Evolutionary conservation across 1,140 invertebrate genomes (phyloP).

Genomic region (Phthorimaea operculella): DNA sequence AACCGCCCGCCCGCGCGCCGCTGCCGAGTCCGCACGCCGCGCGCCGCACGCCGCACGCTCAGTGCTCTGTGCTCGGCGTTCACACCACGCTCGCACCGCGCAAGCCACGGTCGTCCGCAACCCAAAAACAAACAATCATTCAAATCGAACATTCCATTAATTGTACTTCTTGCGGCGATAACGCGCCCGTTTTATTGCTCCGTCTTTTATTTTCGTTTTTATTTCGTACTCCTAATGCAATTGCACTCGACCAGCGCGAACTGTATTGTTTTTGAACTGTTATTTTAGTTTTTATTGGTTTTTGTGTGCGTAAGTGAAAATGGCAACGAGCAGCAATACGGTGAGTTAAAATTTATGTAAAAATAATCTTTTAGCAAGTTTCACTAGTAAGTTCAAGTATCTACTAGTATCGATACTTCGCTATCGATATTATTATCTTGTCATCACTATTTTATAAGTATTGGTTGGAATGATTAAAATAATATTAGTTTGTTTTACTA

Average conservation of each 20-base stretch:
- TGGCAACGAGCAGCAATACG: slow-evolving; percentile 26
- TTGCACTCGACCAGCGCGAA: slow-evolving; percentile 53
- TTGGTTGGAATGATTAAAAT: too few species aligned
- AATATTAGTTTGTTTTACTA: too few species aligned
- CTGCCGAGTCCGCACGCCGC: slow-evolving; percentile 18
- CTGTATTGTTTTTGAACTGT: slow-evolving; percentile 41
- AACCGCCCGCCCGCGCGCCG: slow-evolving; percentile 40
- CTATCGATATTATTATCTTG: too few species aligned
- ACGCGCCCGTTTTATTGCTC: slow-evolving; percentile 50
- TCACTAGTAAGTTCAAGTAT: too few species aligned
- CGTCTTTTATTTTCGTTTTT: slow-evolving; percentile 56
- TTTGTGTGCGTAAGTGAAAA: slow-evolving; percentile 55
- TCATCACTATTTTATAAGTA: too few species aligned
- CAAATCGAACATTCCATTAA: slow-evolving; percentile 57
- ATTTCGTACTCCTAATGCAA: slow-evolving; percentile 55
- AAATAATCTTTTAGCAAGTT: too few species aligned
- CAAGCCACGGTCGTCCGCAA: neutral
- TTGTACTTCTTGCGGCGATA: slow-evolving; percentile 52
- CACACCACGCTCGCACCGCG: neutral
- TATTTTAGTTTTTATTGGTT: slow-evolving; percentile 44
- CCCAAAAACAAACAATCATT: slow-evolving; percentile 19
- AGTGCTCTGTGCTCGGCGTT: slow-evolving; percentile 28
- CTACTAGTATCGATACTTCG: too few species aligned
- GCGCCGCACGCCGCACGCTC: slow-evolving; percentile 21
- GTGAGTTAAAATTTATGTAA: slow-evolving; percentile 26